Evolutionary conservation across 2,797 vertebrate species (phyloP), one percentile per base, ranked within the genome.

Genomic region (Chelonia mydas): DNA sequence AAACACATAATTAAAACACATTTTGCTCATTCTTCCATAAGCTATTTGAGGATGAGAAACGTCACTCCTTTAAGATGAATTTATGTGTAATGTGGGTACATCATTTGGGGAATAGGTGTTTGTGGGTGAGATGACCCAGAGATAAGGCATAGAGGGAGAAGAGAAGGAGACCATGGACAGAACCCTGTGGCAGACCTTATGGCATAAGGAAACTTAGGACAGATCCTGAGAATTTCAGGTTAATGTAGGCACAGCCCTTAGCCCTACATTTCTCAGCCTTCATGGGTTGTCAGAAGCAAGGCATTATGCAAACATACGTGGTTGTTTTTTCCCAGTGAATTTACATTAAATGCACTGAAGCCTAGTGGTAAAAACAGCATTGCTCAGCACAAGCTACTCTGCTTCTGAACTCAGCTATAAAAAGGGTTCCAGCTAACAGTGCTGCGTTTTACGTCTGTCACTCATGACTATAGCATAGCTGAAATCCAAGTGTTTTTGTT

Each of bases 1-100:
- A 86, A 89, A 93, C 88, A 80, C 83, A 94, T 87, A 61, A 91
- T 97, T 88, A 88, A 55, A 97, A 92, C 81, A 85, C 11, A 28
- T 59, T 79, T 54, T 85, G 54, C 54, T 65, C 65, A 76, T 68
- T 78, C 59, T 88, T 61, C n/a, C 31, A 50, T 54, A 81, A 89
- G 53, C 54, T 31, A 33, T 85, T 61, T 54, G 78, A 81, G 65
- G 16, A 86, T 23, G n/a, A 55, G 55, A 77, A 47, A 57, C 61
- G 61, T 37, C 28, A 81, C 41, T 89, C 72, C 8, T 78, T 86
- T 82, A 49, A 23, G 83, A 51, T 90, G 85, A 68, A n/a, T 81
- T 80, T 74, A 47, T 65, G 81, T 45, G 57, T 33, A 45, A 13
- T 6, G 31, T 25, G 37, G 59, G 33, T 17, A 49, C 65, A 21